Conservation (phyloP, 2,888 invertebrate species). For the Drosophila leonis region DNA sequence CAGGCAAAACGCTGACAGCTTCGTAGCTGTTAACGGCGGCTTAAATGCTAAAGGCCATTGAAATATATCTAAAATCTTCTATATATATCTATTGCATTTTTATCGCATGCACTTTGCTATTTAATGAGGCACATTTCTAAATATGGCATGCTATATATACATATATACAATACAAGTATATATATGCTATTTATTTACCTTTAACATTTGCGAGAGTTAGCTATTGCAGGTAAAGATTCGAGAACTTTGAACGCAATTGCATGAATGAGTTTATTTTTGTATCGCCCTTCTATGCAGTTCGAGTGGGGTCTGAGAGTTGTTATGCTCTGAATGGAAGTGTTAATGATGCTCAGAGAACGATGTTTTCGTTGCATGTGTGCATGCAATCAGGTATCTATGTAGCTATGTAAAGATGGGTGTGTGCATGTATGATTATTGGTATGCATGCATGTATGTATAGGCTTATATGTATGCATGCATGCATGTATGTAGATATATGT, state of each 20-base stretch:
- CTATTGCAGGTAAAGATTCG: background rate
- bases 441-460: too few species aligned
- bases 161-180: background rate
- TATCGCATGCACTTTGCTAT: slow-evolving; percentile 7
- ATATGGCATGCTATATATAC: background rate
- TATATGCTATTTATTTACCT: background rate
- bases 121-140: slow-evolving; percentile 7
- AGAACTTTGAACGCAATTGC: background rate
- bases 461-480: background rate
- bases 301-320: background rate
- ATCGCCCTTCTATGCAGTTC: slow-evolving; percentile 1
- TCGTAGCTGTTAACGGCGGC: slow-evolving; percentile 34
- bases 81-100: slow-evolving; percentile 2
- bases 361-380: slow-evolving; percentile 1
- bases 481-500: background rate
- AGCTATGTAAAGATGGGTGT: background rate
- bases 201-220: background rate
- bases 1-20: slow-evolving; percentile 26
- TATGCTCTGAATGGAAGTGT: background rate
- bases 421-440: background rate
- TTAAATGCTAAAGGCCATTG: slow-evolving; percentile 10
- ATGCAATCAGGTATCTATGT: background rate
- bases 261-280: background rate
- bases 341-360: slow-evolving; percentile 4
- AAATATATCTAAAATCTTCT: background rate